A percentile compares a stretch with the other conserved stretches of the same genome.
Conservation (phyloP, 2,797 vertebrate genomes). For the Phrynocephalus vlangalii region DNA sequence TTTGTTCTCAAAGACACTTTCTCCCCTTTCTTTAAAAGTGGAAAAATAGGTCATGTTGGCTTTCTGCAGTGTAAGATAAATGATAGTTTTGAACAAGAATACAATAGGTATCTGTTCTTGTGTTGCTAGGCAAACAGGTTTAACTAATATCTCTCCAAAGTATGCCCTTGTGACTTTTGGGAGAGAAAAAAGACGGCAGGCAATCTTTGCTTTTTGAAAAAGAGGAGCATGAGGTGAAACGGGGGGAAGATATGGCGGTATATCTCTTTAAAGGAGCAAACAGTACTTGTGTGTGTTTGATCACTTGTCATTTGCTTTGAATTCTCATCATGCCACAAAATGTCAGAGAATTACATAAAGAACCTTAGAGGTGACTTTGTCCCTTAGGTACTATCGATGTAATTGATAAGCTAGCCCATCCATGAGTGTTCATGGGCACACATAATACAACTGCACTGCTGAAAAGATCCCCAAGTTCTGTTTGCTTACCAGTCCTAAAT, state of each 20-base stretch:
- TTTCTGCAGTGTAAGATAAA: conserved; percentile 39
- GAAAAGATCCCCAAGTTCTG: not conserved
- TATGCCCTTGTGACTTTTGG: conserved; percentile 11
- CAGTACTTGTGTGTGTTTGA: not conserved
- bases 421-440: rapidly evolving
- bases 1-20: conserved; percentile 34
- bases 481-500: not conserved
- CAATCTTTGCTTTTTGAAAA: conserved; percentile 17
- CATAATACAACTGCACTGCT: not conserved
- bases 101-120: not conserved
- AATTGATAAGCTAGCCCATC: not conserved
- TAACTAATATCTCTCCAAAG: conserved; percentile 42
- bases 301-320: not conserved
- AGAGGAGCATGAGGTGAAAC: conserved; percentile 14
- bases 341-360: not conserved
- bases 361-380: not conserved
- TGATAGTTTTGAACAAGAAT: conserved; percentile 33
- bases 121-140: conserved; percentile 58
- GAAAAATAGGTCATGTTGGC: conserved; percentile 25
- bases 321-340: not conserved
- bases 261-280: not conserved
- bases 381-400: conserved; percentile 3
- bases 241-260: not conserved
- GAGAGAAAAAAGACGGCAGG: not conserved
- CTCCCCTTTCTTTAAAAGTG: not conserved